phyloP scores from a whole-genome alignment of 2,113 vertebrate genomes.

The Chelonoidis abingdonii region DNA sequence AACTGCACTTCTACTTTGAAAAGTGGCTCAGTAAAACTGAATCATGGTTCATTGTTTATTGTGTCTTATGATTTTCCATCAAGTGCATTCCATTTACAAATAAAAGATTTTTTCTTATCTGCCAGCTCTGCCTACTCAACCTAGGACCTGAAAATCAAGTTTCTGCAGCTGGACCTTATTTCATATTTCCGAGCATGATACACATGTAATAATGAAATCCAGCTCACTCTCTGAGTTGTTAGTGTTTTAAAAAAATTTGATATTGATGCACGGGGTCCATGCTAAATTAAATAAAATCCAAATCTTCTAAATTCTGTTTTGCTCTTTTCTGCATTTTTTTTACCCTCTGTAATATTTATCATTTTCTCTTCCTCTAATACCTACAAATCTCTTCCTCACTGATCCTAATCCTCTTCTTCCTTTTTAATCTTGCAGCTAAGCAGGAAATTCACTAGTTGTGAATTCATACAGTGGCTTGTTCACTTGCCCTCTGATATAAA shows the following conservation, averaged over 20 bases:
- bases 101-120: not conserved
- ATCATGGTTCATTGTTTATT: not conserved
- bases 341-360: slow-evolving; percentile 57
- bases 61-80: not conserved
- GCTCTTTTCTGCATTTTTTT: not conserved
- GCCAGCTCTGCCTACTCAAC: not conserved
- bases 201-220: not conserved
- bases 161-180: not conserved
- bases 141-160: not conserved
- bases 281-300: slow-evolving; percentile 64
- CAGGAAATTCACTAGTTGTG: slow-evolving; percentile 47
- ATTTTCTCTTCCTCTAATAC: slow-evolving; percentile 62
- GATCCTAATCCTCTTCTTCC: slow-evolving; percentile 57
- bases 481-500: slow-evolving; percentile 32
- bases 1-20: not conserved
- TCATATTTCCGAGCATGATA: not conserved
- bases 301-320: not conserved
- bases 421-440: slow-evolving; percentile 65
- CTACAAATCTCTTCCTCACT: slow-evolving; percentile 56
- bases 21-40: not conserved
- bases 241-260: slow-evolving; percentile 39
- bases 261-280: slow-evolving; percentile 44
- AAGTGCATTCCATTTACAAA: not conserved
- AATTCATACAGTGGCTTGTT: slow-evolving; percentile 48
- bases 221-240: not conserved